Conservation (phyloP, 1,140 invertebrate species). For the Drosophila pandora region DNA sequence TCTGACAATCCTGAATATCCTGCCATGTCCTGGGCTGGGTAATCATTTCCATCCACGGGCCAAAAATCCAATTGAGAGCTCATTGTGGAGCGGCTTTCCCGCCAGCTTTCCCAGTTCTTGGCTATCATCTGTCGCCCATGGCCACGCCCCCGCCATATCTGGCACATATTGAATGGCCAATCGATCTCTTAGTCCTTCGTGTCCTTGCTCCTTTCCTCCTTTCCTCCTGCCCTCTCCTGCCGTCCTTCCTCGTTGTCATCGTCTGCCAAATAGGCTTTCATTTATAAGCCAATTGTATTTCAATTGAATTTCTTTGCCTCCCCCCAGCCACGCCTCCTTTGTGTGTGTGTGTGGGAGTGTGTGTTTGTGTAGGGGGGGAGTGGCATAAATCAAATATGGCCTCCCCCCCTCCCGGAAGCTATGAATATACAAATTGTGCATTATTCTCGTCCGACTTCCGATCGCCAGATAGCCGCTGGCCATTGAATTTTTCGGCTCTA, state of each 20-base stretch:
- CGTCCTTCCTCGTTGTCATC: slow-evolving; percentile 10
- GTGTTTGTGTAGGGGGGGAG: neutral
- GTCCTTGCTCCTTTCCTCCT: neutral
- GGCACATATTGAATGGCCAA: slow-evolving; percentile 55
- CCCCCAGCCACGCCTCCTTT: slow-evolving; percentile 10
- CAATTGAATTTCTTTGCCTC: slow-evolving; percentile 70
- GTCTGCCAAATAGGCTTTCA: slow-evolving; percentile 66
- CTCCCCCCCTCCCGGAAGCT: slow-evolving; percentile 19
- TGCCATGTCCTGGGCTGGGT: neutral
- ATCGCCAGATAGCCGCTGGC: slow-evolving; percentile 38
- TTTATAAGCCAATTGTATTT: slow-evolving; percentile 77
- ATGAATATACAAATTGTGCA: slow-evolving; percentile 37
- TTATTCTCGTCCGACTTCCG: slow-evolving; percentile 62
- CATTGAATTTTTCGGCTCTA: slow-evolving; percentile 24
- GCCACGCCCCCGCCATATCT: slow-evolving; percentile 60
- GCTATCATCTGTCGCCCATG: slow-evolving; percentile 5
- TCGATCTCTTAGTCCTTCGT: slow-evolving; percentile 6
- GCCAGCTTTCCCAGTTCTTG: neutral
- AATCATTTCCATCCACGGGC: slow-evolving; percentile 31
- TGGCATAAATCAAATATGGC: slow-evolving; percentile 39
- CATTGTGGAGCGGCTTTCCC: slow-evolving; percentile 35
- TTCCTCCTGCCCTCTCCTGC: neutral
- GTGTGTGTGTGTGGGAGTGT: slow-evolving; percentile 7
- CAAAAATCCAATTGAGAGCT: slow-evolving; percentile 52
- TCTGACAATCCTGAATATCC: neutral